Evolutionary conservation across 2,797 vertebrate genomes (phyloP), one percentile per base, ranked within the genome.

Genomic region (Pipistrellus pygmaeus): DNA sequence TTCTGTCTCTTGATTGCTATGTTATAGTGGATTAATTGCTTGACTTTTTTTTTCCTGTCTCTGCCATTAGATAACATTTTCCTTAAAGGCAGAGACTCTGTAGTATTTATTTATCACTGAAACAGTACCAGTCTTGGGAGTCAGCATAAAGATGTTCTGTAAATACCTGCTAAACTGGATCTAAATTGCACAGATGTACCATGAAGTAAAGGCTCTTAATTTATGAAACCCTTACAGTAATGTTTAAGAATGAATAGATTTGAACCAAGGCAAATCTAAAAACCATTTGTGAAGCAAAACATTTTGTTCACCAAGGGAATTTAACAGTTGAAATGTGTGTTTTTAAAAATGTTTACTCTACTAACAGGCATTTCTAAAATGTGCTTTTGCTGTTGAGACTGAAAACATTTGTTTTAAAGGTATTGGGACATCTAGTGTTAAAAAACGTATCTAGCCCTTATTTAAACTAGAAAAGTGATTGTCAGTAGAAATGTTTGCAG

Each of bases 291-390:
- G 76, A 97, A 96, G 90, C 89, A 96, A 97, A 97, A 90, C 88
- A 97, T 88, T 96, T 97, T 91, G 83, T 96, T 91, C 68, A 81
- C 92, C 83, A 92, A 87, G 81, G 64, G 69, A 95, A 93, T 91
- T 88, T 94, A 95, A 93, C 95, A 96, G 87, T 91, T 96, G 90
- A 96, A 97, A 94, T 93, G 89, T 93, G 95, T 95, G 94, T 94
- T 60, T 68, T 55, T 93, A 93, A 64, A 95, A 96, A 96, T 96
- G 91, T 97, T 97, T 96, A 94, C 91, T 96, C 25, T 89, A 77
- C 93, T 92, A 89, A 91, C 91, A 97, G 77, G 66, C 88, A 81
- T 94, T 96, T 96, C 85, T 96, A 95, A 96, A 97, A 96, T 93
- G 66, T 93, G 82, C 90, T 96, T 97, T 94, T 90, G 57, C 90